Percentiles rank a stretch among this genome's conserved stretches.
These are phyloP conservation scores for Prolemur simus DNA, from an alignment of 2,113 vertebrate species.

Conservation along the genomic window DNA sequence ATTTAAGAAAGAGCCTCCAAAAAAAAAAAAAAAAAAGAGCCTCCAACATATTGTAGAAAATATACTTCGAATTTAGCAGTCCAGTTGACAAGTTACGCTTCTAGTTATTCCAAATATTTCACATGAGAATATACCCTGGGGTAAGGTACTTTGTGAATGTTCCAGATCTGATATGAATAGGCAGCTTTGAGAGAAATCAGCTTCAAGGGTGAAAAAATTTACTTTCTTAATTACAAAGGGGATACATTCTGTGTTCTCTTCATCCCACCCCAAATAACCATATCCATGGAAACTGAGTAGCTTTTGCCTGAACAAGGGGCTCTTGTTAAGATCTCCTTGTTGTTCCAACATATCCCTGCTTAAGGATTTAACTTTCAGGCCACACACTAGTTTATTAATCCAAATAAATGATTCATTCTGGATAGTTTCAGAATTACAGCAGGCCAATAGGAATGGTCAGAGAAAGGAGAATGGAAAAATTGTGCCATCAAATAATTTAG, in stretches of 20 bases:
- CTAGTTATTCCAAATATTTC: constrained; percentile 44
- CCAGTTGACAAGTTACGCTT: background rate
- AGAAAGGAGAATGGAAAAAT: background rate
- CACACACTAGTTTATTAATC: background rate
- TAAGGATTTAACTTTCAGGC: constrained; percentile 18
- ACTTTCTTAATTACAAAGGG: background rate
- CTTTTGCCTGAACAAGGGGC: background rate
- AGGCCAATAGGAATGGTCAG: background rate
- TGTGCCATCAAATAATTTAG: background rate
- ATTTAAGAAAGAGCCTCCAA: no score
- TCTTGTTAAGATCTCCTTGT: background rate
- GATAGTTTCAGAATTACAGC: constrained; percentile 28
- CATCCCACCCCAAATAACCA: background rate
- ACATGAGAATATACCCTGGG: background rate
- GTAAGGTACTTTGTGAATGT: background rate
- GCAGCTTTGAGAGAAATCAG: background rate
- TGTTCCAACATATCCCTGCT: background rate
- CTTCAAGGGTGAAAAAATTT: background rate
- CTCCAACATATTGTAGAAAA: background rate
- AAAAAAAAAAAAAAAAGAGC: no score
- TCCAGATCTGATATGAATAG: constrained; percentile 9
- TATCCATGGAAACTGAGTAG: background rate
- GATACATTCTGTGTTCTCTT: background rate
- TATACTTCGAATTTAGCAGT: background rate
- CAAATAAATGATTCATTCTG: constrained; percentile 30